Base-by-base conservation (phyloP, 1,140 invertebrate species). In the Zaprionus capensis region DNA sequence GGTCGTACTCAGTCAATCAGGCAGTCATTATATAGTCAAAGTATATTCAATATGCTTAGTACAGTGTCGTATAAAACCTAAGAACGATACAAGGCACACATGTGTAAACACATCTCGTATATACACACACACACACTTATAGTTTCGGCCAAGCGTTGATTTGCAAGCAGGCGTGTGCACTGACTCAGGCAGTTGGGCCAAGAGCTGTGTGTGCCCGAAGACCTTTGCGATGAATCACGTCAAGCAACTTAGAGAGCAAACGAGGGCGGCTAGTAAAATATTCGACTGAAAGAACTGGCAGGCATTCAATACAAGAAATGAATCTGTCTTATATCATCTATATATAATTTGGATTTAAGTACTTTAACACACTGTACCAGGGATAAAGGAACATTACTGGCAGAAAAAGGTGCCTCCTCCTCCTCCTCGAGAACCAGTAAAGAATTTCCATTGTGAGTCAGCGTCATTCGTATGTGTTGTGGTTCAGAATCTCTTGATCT, bases 141-240 rank as follows among this genome's bases (percentile, higher is more conserved):
- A 20, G 17, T 51, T 51, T 51, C 11, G 17, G 9, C 46, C 46
- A 51, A 51, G 46, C 46, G 20, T 51, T 46, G 41, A 46, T 46
- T 46, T 46, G 41, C 41, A 17, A 46, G 41, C 41, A 46, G 41
- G 41, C 41, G 46, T 51, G 46, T 49, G 46, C 11, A 51, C 46
- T 51, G 46, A 51, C 20, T 51, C 20, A 51, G 46, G 24, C 46
- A 49, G 17, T 20, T 14, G 20, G 11, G 17, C 46, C 2, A 51
- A 22, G 46, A 20, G n/a, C 9, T 49, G 46, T 49, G 20, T 15
- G 38, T 15, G 38, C 38, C 46, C 46, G 17, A 51, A 51, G 17
- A 51, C 46, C 20, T 51, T 24, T 51, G 46, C 46, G 20, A 51
- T 51, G 46, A 51, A 24, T 51, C 46, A 51, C 4, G 46, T 12